Conservation (phyloP, 2,888 invertebrate genomes). For the Megaustenia siamemsis region DNA sequence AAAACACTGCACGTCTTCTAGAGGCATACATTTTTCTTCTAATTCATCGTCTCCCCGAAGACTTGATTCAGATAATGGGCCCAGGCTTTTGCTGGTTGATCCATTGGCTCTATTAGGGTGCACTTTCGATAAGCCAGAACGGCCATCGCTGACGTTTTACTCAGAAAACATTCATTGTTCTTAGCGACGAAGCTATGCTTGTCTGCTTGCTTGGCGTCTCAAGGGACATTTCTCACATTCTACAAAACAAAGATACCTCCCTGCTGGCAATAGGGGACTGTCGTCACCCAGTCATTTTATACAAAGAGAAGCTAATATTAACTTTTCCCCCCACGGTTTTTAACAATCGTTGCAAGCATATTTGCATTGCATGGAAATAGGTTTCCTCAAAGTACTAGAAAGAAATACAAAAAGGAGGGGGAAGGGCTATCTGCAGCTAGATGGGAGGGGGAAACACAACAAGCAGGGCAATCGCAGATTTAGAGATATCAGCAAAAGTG, state of each 20-base stretch:
- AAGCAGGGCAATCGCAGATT: too few species aligned
- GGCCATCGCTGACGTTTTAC: conserved; percentile 1
- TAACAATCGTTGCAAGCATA: too few species aligned
- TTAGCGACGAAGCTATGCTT: conserved; percentile 11
- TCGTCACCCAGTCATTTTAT: too few species aligned
- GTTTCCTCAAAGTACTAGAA: too few species aligned
- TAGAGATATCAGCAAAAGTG: too few species aligned
- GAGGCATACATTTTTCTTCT: conserved; percentile 3
- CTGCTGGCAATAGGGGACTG: conserved; percentile 8
- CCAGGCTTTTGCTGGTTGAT: background rate
- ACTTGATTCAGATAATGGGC: conserved; percentile 19
- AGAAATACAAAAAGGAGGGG: too few species aligned
- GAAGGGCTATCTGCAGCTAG: too few species aligned
- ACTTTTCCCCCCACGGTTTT: too few species aligned
- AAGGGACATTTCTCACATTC: conserved; percentile 32
- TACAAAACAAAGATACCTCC: background rate
- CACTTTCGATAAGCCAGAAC: conserved; percentile 46
- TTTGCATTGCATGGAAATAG: too few species aligned
- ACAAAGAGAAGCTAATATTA: too few species aligned
- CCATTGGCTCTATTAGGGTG: conserved; percentile 43
- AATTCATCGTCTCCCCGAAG: conserved; percentile 11
- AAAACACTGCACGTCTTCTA: conserved; percentile 3
- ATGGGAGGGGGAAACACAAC: too few species aligned
- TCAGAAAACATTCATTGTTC: background rate
- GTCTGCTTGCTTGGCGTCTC: background rate